Percentiles rank a stretch among this genome's conserved stretches.
phyloP scores from a whole-genome alignment of 2,888 invertebrate genomes.

The Caenorhabditis doughertyi region DNA sequence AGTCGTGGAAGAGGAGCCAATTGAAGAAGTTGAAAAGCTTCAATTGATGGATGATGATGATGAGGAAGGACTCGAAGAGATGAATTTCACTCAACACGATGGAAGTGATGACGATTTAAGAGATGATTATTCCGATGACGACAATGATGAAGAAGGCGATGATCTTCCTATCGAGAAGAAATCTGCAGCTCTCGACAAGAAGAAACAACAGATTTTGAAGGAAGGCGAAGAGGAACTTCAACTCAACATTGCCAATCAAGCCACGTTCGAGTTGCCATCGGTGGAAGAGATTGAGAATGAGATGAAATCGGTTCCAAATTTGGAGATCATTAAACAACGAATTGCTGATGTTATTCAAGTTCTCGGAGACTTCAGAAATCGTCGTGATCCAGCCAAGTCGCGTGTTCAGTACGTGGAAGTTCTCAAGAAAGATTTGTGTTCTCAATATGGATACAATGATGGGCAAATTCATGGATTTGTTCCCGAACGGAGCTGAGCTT shows the following conservation, averaged over 20 bases:
- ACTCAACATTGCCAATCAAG: slow-evolving; percentile 75
- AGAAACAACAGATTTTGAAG: slow-evolving; percentile 52
- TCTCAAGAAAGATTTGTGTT: slow-evolving; percentile 89
- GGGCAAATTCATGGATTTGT: slow-evolving; percentile 92
- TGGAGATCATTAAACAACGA: slow-evolving; percentile 78
- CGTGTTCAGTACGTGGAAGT: slow-evolving; percentile 74
- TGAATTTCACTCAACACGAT: slow-evolving; percentile 46
- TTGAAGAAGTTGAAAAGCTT: slow-evolving; percentile 32
- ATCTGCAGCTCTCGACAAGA: slow-evolving; percentile 68
- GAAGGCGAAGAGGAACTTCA: slow-evolving; percentile 80
- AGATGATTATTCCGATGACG: slow-evolving; percentile 63
- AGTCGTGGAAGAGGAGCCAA: slow-evolving; percentile 22
- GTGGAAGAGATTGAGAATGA: slow-evolving; percentile 79
- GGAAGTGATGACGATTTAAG: slow-evolving; percentile 47
- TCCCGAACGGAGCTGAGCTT: slow-evolving; percentile 86
- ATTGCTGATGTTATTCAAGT: slow-evolving; percentile 80
- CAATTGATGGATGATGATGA: slow-evolving; percentile 60
- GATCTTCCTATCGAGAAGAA: slow-evolving; percentile 74
- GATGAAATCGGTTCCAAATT: slow-evolving; percentile 73
- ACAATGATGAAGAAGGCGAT: slow-evolving; percentile 54
- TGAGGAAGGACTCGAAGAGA: slow-evolving; percentile 29
- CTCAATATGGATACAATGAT: slow-evolving; percentile 98
- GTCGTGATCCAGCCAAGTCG: slow-evolving; percentile 73
- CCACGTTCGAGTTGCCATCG: slow-evolving; percentile 74
- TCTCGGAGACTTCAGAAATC: slow-evolving; percentile 78